Evolutionary conservation across 2,888 invertebrate genomes (phyloP), one percentile per base, ranked within the genome.

Genomic region (Chesias legatella): DNA sequence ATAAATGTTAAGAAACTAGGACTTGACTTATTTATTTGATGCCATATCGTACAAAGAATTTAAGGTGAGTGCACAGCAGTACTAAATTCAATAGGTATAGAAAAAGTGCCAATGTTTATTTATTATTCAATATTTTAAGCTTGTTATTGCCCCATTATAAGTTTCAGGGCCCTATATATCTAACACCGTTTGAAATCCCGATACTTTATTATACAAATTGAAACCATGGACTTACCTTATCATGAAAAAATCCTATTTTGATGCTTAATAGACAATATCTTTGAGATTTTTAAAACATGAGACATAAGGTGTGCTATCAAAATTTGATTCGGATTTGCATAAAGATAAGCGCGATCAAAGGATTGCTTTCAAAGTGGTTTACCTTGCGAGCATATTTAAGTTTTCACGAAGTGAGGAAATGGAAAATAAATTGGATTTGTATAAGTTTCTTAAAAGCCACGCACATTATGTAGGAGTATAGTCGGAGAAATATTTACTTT

Each of bases 381-480:
- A 86, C 83, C 84, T 83, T 72, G 78, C 72, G 72, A 84, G 70
- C 83, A 83, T 83, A 82, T 86, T 88, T 86, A 86, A 86, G 83
- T 85, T 86, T 84, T 82, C 84, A 85, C 80, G 81, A 81, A 83
- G 81, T 88, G 80, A 68, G 85, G 79, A 83, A 86, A 88, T 86
- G 84, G 88, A 78, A 88, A 83, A 86, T 86, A 88, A 88, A 86
- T 86, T 86, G 79, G 73, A 82, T 86, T 82, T 80, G 77, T 79
- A 79, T 79, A 79, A 83, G 72, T 84, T 82, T 84, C 85, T 82
- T 81, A 80, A 74, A 39, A 33, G 24, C 29, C 25, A 13, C 22
- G 26, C 36, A 33, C 32, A 44, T 35, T 3, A 28, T 7, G 31
- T 43, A 47, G 45, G 59, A 44, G 58, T 9, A 23, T n/a, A 48